phyloP scores from a whole-genome alignment of 2,113 vertebrate species.

The Cariama cristata region DNA sequence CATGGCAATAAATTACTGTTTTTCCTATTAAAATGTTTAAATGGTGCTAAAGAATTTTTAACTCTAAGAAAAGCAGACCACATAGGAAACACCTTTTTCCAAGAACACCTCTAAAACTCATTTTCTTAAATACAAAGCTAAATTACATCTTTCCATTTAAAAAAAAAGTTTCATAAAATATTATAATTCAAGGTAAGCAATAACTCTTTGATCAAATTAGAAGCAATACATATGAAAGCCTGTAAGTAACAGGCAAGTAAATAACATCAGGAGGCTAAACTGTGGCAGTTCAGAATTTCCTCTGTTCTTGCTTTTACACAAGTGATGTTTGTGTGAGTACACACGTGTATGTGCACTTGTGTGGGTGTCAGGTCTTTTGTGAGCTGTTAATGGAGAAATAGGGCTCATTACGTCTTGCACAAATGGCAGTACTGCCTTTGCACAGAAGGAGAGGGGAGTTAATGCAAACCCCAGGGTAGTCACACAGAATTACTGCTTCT shows the following conservation, averaged over 20 bases:
- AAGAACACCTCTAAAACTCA: slow-evolving; percentile 68
- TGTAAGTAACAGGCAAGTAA: background rate
- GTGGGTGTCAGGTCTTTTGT: background rate
- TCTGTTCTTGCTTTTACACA: background rate
- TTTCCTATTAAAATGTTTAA: slow-evolving; percentile 68
- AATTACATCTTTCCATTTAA: slow-evolving; percentile 45
- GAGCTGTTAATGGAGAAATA: background rate
- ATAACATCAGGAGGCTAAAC: background rate
- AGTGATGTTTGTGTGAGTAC: background rate
- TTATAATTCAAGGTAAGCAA: slow-evolving; percentile 57
- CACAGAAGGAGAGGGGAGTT: background rate
- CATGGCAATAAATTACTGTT: background rate
- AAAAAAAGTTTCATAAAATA: slow-evolving; percentile 25
- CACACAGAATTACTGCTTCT: background rate
- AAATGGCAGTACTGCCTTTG: background rate
- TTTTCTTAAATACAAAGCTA: slow-evolving; percentile 65
- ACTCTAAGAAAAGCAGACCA: slow-evolving; percentile 66
- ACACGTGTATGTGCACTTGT: background rate
- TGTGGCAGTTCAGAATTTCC: background rate
- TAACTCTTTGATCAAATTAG: background rate
- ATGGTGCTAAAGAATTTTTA: slow-evolving; percentile 75
- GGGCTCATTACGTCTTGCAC: background rate
- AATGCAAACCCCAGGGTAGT: background rate
- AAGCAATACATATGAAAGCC: background rate
- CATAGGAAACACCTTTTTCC: slow-evolving; percentile 74